Evolutionary conservation across 1,140 invertebrate genomes (phyloP), one percentile per base, ranked within the genome.

Genomic region (Thalassaphorura encarpata): DNA sequence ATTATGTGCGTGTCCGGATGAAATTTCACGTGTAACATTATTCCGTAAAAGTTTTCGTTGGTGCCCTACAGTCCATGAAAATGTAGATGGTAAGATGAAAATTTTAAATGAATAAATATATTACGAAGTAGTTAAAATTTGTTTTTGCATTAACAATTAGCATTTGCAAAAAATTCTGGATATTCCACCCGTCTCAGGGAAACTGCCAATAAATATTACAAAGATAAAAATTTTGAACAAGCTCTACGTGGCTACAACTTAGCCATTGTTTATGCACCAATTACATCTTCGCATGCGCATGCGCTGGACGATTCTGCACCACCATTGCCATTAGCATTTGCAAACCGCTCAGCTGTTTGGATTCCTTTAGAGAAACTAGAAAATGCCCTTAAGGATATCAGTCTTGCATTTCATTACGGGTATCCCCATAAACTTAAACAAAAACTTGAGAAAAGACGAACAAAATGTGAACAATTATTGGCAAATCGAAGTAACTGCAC

Each of bases 121-220:
- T n/a, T n/a, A n/a, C n/a, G n/a, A n/a, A n/a, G n/a, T n/a, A n/a
- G n/a, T n/a, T n/a, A n/a, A n/a, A n/a, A n/a, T n/a, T n/a, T n/a
- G n/a, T n/a, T n/a, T n/a, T n/a, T n/a, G n/a, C n/a, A n/a, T n/a
- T n/a, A n/a, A n/a, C n/a, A n/a, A n/a, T n/a, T n/a, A n/a, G n/a
- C n/a, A n/a, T n/a, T n/a, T n/a, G n/a, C n/a, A n/a, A n/a, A n/a
- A n/a, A n/a, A n/a, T n/a, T n/a, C n/a, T n/a, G n/a, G n/a, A n/a
- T n/a, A n/a, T n/a, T n/a, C n/a, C n/a, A n/a, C n/a, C n/a, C n/a
- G n/a, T n/a, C n/a, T n/a, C n/a, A n/a, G n/a, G n/a, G n/a, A n/a
- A n/a, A n/a, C n/a, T n/a, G n/a, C n/a, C 3, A 58, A 58, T 39
- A 23, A 47, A n/a, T 24, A 1, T 19, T 58, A 58, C 56, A 52